Conservation (phyloP, 1,140 invertebrate genomes). For the Drosophila ercepeae region DNA sequence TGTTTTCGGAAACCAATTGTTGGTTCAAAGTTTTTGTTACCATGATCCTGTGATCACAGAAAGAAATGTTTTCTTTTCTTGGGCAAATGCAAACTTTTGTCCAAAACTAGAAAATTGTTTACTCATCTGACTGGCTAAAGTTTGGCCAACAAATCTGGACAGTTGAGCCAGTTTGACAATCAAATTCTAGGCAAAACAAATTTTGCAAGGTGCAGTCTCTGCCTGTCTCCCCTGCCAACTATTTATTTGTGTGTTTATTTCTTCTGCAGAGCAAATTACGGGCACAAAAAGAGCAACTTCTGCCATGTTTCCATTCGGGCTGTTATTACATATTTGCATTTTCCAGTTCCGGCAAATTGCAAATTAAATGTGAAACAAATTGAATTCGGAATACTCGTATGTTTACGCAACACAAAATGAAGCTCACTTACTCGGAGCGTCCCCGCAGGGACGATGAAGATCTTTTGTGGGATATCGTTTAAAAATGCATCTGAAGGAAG, state of each 20-base stretch:
- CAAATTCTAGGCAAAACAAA: slow-evolving; percentile 37
- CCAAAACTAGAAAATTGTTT: slow-evolving; percentile 44
- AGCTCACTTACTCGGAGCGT: not conserved
- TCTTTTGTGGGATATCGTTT: slow-evolving; percentile 7
- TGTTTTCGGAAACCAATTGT: slow-evolving; percentile 43
- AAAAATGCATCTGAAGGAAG: slow-evolving; percentile 11
- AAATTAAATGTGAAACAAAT: slow-evolving; percentile 65
- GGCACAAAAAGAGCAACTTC: slow-evolving; percentile 31
- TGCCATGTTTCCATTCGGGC: not conserved
- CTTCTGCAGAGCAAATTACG: slow-evolving; percentile 41
- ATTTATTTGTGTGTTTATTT: slow-evolving; percentile 33
- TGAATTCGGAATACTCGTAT: slow-evolving; percentile 48
- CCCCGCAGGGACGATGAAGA: not conserved
- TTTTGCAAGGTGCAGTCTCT: slow-evolving; percentile 17
- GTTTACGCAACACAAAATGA: slow-evolving; percentile 16
- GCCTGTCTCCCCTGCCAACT: slow-evolving; percentile 1
- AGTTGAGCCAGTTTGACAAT: slow-evolving; percentile 48
- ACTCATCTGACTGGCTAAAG: slow-evolving; percentile 23
- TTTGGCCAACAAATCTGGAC: slow-evolving; percentile 41
- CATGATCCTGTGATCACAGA: slow-evolving; percentile 34
- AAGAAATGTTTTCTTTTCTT: slow-evolving; percentile 40
- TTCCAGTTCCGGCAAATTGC: slow-evolving; percentile 16
- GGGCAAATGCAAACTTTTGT: slow-evolving; percentile 43
- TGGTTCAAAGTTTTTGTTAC: slow-evolving; percentile 13
- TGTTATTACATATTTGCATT: slow-evolving; percentile 33